A percentile compares a stretch with the other conserved stretches of the same genome.
Evolutionary conservation across 2,113 vertebrate species (phyloP).

Genomic region (Corydoras maculifer): DNA sequence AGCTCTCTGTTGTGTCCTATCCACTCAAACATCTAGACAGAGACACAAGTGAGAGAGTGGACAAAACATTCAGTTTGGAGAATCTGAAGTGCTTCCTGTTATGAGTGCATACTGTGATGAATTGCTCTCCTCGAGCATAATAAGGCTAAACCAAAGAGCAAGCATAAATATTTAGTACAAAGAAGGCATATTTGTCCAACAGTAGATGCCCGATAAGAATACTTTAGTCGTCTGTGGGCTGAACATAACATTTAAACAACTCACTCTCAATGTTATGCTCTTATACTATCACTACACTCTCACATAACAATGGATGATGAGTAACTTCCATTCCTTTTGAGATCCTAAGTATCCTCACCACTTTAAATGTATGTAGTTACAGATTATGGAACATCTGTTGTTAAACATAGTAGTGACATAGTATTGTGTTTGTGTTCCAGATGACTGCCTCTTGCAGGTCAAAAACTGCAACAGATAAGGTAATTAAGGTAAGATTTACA

Average conservation of each 20-base stretch:
- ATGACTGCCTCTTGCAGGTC: too few relatives aligned
- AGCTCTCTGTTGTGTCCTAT: constrained; percentile 97
- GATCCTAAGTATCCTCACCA: too few relatives aligned
- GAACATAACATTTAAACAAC: not conserved
- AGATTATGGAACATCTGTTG: too few relatives aligned
- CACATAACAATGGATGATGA: too few relatives aligned
- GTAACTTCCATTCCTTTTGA: too few relatives aligned
- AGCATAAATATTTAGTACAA: constrained; percentile 38
- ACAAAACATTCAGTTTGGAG: constrained; percentile 2
- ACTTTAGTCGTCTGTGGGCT: constrained; percentile 6
- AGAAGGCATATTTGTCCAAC: constrained; percentile 25
- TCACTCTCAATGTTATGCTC: too few relatives aligned
- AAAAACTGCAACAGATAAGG: too few relatives aligned
- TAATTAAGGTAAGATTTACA: too few relatives aligned
- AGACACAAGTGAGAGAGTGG: constrained; percentile 6
- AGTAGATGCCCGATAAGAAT: constrained; percentile 2
- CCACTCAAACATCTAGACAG: constrained; percentile 92
- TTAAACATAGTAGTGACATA: too few relatives aligned
- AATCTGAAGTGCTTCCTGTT: constrained; percentile 24
- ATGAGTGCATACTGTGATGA: constrained; percentile 15
- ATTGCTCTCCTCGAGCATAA: constrained; percentile 22
- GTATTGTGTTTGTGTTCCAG: too few relatives aligned
- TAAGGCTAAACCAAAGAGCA: constrained; percentile 9
- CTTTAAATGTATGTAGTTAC: too few relatives aligned
- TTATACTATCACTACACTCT: too few relatives aligned